phyloP scores from a whole-genome alignment of 2,888 invertebrate genomes.

The Oasisia sp. region DNA sequence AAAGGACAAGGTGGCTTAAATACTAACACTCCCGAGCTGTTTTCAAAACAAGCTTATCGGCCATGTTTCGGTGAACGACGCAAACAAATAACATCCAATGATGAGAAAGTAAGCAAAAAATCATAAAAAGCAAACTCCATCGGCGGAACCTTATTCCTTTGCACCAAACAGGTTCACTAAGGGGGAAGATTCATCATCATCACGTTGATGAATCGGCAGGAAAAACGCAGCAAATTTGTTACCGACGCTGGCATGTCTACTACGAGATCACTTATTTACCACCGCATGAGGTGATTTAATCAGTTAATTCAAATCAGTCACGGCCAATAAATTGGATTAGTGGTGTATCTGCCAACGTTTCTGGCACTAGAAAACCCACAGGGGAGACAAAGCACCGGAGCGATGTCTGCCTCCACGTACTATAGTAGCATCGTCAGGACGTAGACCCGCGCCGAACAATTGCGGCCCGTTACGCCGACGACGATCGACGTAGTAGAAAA shows the following conservation, averaged over 20 bases:
- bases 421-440: neutral
- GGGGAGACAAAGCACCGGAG: neutral
- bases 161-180: neutral
- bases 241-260: neutral
- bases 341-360: neutral
- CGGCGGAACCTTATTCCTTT: neutral
- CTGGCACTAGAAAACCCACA: neutral
- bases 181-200: neutral
- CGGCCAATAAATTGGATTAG: neutral
- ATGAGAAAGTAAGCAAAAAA: neutral
- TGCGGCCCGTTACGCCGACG: neutral
- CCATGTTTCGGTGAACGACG: neutral
- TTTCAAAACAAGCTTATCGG: neutral
- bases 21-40: neutral
- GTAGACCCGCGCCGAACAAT: neutral
- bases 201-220: neutral
- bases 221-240: neutral
- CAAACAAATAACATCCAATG: neutral
- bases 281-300: neutral
- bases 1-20: neutral
- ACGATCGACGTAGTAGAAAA: neutral
- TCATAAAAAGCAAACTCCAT: neutral
- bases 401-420: neutral
- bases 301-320: slow-evolving; percentile 17
- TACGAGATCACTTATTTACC: neutral